Conservation (phyloP, 2,888 invertebrate genomes). For the Ochropleura plecta region DNA sequence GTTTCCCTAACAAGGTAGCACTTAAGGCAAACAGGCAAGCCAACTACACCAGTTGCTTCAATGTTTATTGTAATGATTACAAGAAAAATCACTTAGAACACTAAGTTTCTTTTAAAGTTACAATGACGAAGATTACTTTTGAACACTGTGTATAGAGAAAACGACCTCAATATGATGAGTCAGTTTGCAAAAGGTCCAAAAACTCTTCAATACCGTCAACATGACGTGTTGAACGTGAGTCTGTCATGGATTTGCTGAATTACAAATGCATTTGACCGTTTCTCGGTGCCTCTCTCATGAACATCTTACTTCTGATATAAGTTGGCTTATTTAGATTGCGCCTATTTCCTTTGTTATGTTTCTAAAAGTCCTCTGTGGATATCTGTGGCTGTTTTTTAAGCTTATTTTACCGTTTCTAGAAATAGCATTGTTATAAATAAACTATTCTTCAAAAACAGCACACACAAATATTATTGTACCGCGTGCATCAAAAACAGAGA, state of each 20-base stretch:
- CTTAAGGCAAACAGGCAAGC: constrained; percentile 63
- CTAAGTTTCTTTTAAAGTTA: constrained; percentile 62
- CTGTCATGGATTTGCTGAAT: constrained; percentile 14
- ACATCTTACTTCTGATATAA: neutral
- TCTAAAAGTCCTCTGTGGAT: neutral
- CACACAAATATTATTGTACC: constrained; percentile 47
- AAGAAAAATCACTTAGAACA: constrained; percentile 76
- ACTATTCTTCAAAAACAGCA: constrained; percentile 23
- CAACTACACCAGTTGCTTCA: constrained; percentile 67
- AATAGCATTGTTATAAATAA: constrained; percentile 14
- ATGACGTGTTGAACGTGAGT: constrained; percentile 43
- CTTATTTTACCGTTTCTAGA: constrained; percentile 4
- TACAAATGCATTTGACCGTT: constrained; percentile 24
- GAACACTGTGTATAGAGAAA: constrained; percentile 58
- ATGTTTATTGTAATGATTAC: constrained; percentile 69
- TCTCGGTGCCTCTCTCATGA: constrained; percentile 6
- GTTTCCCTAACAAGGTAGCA: constrained; percentile 67
- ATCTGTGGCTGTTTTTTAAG: neutral
- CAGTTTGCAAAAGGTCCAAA: constrained; percentile 47
- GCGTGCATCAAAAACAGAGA: constrained; percentile 39
- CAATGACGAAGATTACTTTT: constrained; percentile 53
- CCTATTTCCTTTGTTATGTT: neutral
- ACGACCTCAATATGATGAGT: constrained; percentile 62
- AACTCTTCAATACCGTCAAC: constrained; percentile 25
- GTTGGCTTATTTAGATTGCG: neutral